Conservation (phyloP, 2,113 vertebrate species). For the Callipepla californica region DNA sequence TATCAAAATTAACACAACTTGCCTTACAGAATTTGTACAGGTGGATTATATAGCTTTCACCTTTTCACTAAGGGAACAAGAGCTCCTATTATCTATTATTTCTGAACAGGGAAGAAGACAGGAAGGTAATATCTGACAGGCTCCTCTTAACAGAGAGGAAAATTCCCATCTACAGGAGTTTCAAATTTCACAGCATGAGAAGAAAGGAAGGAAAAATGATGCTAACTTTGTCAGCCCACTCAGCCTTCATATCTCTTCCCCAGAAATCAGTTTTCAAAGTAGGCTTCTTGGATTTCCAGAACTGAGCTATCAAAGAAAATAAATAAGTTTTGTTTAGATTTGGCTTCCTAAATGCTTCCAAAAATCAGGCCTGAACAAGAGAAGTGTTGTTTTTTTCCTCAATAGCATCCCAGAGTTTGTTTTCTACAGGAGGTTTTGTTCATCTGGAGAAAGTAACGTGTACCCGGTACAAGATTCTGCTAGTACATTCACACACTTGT, state of each 20-base stretch:
- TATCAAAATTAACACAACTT: not conserved
- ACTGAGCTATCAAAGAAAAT: not conserved
- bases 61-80: not conserved
- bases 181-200: not conserved
- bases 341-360: not conserved
- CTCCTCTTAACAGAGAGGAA: not conserved
- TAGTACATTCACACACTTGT: not conserved
- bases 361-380: not conserved
- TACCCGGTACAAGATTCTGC: not conserved
- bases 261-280: not conserved
- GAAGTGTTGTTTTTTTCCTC: not conserved
- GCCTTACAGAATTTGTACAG: not conserved
- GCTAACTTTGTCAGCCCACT: not conserved
- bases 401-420: not conserved
- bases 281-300: not conserved
- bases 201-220: not conserved
- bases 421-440: not conserved
- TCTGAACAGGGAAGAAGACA: not conserved
- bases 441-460: not conserved
- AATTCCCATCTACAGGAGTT: not conserved
- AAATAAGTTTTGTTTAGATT: not conserved
- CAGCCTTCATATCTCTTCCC: not conserved
- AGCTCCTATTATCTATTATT: not conserved
- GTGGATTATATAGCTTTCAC: not conserved
- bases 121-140: not conserved